Base-by-base conservation (phyloP, 2,113 vertebrate genomes). In the Bambusicola thoracicus region DNA sequence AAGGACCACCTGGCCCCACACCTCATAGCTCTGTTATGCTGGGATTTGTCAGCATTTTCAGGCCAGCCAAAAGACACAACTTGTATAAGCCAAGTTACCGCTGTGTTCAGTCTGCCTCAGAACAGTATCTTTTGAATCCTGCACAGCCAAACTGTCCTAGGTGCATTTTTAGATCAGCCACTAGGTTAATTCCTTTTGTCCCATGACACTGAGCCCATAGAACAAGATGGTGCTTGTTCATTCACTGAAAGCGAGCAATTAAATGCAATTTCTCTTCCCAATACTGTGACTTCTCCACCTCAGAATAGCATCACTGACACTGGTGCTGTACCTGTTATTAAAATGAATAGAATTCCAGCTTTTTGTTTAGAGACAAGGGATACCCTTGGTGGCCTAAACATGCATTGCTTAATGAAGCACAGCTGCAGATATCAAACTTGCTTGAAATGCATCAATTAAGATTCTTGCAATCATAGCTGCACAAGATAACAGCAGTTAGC, bases 371-470 rank as follows among this genome's bases (percentile, higher is more conserved):
- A 70, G 25, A 44, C 63, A 77, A 88, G 46, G 82, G 85, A 88
- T 88, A 56, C 73, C 65, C 85, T 93, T 72, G 85, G 87, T 92
- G 76, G 85, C 72, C 82, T 83, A 81, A 89, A 22, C 19, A 74
- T 3, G 66, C 2, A 85, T 30, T 94, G 91, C 84, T 93, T 73
- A 81, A 9, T 0, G 0, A 67, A 89, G 29, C n/a, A 74, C n/a
- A 86, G 41, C 46, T 81, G 46, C 46, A 84, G 49, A 13, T 27
- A 74, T 48, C 44, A 49, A 18, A 12, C 18, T 11, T 70, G 15
- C 13, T 66, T 67, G 41, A 67, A 85, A 43, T 27, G 34, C 3
- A 3, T 13, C 9, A 12, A 6, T 49, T 72, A 55, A 65, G 13
- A 66, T 18, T 22, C 17, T 77, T 51, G 19, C 11, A 29, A 30